Base-by-base conservation (phyloP, 2,888 invertebrate species). In the Drosophila barbarae region DNA sequence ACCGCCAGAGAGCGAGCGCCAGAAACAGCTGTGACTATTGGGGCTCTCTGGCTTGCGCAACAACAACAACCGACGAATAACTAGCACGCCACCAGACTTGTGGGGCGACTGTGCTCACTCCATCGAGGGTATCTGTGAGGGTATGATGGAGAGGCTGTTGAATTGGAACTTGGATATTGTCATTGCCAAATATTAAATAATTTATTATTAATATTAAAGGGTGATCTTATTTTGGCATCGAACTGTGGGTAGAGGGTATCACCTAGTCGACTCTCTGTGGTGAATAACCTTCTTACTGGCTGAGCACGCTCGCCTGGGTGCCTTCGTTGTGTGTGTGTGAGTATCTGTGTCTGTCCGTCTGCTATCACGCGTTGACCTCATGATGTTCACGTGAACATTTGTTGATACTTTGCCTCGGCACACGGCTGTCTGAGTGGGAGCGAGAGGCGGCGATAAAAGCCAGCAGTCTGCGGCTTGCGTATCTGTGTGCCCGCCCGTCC, bases 311-410 rank as follows among this genome's bases (percentile, higher is more conserved):
- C 94, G 51, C 55, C 38, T 61, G 47, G 35, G 41, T 26, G 57
- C 39, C n/a, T 42, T 30, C 23, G 36, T 49, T 34, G 39, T 49
- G 32, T 94, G 94, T 36, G 36, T 94, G 94, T 87, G 87, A 85
- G 74, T 84, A 53, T 68, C 53, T 71, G 73, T 77, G 74, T 72
- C 73, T 71, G 78, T 80, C 63, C 76, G 76, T 73, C 71, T 73
- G 75, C 80, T 84, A 81, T 84, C 84, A 95, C 93, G 92, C 94
- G 92, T 90, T 90, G 90, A 89, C 90, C 91, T 94, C 95, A 94
- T 95, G 95, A 91, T 92, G 89, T 90, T 90, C 90, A 90, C 93
- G 93, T 93, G 93, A 92, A 89, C 89, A 88, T 78, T 82, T 81
- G 84, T 79, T 84, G 82, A 84, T 81, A 81, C 78, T 81, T 51